phyloP scores from a whole-genome alignment of 2,113 vertebrate species.

The Corythornis madagascariensis region DNA sequence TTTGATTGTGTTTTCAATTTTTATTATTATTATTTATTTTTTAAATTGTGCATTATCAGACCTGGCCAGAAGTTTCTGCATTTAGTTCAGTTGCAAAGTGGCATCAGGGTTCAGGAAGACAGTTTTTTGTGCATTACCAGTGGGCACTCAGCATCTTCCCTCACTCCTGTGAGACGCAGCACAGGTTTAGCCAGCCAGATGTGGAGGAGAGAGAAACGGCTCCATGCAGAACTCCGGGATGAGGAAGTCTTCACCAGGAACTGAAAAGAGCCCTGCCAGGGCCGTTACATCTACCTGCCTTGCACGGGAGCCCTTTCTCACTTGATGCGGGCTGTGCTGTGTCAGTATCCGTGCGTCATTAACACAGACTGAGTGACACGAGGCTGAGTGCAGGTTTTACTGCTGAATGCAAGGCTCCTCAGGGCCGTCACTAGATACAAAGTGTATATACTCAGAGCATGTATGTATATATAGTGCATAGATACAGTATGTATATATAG shows the following conservation, averaged over 20 bases:
- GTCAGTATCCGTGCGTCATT: rapidly evolving
- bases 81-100: neutral
- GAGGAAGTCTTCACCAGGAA: neutral
- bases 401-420: neutral
- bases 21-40: neutral
- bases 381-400: neutral
- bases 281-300: rapidly evolving
- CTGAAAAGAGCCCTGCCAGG: neutral
- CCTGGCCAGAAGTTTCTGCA: neutral
- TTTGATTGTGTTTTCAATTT: neutral
- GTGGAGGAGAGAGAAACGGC: too few species aligned
- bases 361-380: neutral
- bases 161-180: neutral
- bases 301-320: rapidly evolving
- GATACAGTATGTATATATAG: neutral
- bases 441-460: rapidly evolving
- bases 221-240: rapidly evolving
- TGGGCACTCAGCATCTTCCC: rapidly evolving
- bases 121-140: rapidly evolving
- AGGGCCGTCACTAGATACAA: rapidly evolving
- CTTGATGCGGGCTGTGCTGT: too few species aligned
- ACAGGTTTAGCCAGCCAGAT: neutral
- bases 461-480: neutral
- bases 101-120: neutral
- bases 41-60: rapidly evolving